Percentiles rank a stretch among this genome's conserved stretches.
Evolutionary conservation across 2,797 vertebrate species (phyloP).

Genomic region (Hylomyscus alleni): DNA sequence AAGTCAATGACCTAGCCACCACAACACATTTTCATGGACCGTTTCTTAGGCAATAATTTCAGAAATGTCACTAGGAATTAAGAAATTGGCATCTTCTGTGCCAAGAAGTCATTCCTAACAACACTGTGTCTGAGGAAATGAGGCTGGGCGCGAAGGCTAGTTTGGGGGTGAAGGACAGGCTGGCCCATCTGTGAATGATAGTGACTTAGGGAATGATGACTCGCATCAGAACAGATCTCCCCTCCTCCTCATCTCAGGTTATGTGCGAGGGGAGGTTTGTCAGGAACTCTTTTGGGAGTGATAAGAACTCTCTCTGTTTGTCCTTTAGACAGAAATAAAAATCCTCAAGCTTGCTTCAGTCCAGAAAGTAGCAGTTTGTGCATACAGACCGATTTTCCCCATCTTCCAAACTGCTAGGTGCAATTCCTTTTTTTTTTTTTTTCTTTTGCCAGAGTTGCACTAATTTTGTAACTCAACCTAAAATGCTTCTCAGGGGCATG

Average conservation of each 20-base stretch:
- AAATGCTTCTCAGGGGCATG: neutral
- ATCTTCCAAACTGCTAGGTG: neutral
- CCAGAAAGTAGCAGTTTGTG: neutral
- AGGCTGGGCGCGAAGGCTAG: conserved; percentile 51
- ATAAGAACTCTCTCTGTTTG: neutral
- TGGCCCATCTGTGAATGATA: conserved; percentile 68
- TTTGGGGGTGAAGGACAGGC: conserved; percentile 45
- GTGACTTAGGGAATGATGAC: conserved; percentile 61
- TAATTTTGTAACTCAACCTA: conserved; percentile 15
- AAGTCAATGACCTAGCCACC: conserved; percentile 50
- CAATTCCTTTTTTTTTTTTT: neutral
- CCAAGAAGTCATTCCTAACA: conserved; percentile 78
- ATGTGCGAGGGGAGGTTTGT: neutral
- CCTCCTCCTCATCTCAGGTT: neutral
- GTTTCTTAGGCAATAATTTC: conserved; percentile 66
- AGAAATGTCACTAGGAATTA: conserved; percentile 71
- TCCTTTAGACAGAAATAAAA: neutral
- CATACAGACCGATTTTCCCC: neutral
- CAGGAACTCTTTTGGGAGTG: neutral
- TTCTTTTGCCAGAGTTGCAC: neutral
- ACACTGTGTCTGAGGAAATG: conserved; percentile 65
- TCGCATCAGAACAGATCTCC: conserved; percentile 4
- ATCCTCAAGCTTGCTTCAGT: neutral
- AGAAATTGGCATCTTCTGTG: conserved; percentile 68
- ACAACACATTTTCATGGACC: conserved; percentile 67